phyloP scores from a whole-genome alignment of 2,113 vertebrate genomes.

The Trichechus manatus region DNA sequence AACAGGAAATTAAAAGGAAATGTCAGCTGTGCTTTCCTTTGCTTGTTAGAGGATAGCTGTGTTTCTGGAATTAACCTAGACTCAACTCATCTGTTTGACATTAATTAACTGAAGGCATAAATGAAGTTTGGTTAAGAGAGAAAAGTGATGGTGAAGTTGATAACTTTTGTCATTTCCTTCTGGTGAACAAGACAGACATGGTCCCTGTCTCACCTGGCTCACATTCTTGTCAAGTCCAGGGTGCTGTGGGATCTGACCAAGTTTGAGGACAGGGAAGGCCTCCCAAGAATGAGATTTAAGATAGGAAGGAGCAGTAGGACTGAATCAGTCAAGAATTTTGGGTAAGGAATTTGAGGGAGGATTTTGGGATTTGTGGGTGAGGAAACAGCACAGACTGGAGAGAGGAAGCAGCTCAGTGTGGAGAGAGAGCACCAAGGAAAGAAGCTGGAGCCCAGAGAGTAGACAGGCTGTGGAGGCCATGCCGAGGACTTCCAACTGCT shows the following conservation, averaged over 20 bases:
- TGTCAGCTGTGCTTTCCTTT: background rate
- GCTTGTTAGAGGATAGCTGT: background rate
- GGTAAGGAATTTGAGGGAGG: background rate
- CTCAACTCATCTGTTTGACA: background rate
- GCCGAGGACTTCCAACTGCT: background rate
- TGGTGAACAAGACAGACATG: background rate
- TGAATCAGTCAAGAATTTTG: background rate
- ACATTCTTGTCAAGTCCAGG: background rate
- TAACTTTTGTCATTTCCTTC: slow-evolving; percentile 41
- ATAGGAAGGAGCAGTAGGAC: background rate
- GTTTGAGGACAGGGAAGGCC: background rate
- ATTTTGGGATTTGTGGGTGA: background rate
- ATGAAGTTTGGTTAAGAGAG: slow-evolving; percentile 26
- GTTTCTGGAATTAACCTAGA: slow-evolving; percentile 48
- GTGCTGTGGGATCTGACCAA: background rate
- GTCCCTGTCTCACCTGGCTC: background rate
- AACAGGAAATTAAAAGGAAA: slow-evolving; percentile 45
- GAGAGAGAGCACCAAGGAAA: background rate
- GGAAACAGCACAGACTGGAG: background rate
- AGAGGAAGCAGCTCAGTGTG: background rate
- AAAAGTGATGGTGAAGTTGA: background rate
- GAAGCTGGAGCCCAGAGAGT: background rate
- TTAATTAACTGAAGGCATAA: slow-evolving; percentile 46
- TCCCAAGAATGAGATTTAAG: background rate
- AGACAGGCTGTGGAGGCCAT: background rate